A percentile compares a stretch with the other conserved stretches of the same genome.
phyloP scores from a whole-genome alignment of 2,888 invertebrate genomes.

The Himalopsyche japonica region DNA sequence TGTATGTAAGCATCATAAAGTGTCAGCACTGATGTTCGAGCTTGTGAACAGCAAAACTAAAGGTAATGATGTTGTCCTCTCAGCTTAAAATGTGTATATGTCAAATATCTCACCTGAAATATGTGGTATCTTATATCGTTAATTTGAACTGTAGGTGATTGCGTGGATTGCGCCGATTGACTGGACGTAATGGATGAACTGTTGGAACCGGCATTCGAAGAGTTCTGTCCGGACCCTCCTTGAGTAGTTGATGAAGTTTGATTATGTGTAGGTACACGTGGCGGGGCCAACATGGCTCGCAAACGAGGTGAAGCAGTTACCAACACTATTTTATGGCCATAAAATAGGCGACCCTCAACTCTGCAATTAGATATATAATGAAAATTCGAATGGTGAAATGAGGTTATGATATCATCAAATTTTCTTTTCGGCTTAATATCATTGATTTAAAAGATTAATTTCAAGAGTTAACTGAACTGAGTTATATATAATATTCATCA shows the following conservation, averaged over 20 bases:
- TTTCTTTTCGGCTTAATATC: too few relatives aligned
- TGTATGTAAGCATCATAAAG: too few relatives aligned
- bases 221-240: slow-evolving; percentile 45
- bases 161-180: slow-evolving; percentile 37
- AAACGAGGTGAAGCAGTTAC: slow-evolving; percentile 88
- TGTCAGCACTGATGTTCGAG: too few relatives aligned
- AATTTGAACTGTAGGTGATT: slow-evolving; percentile 83
- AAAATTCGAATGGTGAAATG: too few relatives aligned
- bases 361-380: slow-evolving; percentile 48
- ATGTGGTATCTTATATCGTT: slow-evolving; percentile 92
- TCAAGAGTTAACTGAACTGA: too few relatives aligned
- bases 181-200: slow-evolving; percentile 20
- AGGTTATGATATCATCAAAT: too few relatives aligned
- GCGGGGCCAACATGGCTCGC: slow-evolving; percentile 75
- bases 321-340: slow-evolving; percentile 91
- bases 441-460: too few relatives aligned
- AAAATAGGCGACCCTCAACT: slow-evolving; percentile 88
- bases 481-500: too few relatives aligned
- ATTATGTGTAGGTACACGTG: slow-evolving; percentile 44
- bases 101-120: slow-evolving; percentile 69
- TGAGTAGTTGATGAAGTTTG: slow-evolving; percentile 30
- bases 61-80: too few relatives aligned
- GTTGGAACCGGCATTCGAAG: slow-evolving; percentile 37
- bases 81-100: too few relatives aligned
- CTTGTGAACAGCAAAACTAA: too few relatives aligned